Conservation (phyloP, 2,797 vertebrate species). For the Rhinophrynus dorsalis region DNA sequence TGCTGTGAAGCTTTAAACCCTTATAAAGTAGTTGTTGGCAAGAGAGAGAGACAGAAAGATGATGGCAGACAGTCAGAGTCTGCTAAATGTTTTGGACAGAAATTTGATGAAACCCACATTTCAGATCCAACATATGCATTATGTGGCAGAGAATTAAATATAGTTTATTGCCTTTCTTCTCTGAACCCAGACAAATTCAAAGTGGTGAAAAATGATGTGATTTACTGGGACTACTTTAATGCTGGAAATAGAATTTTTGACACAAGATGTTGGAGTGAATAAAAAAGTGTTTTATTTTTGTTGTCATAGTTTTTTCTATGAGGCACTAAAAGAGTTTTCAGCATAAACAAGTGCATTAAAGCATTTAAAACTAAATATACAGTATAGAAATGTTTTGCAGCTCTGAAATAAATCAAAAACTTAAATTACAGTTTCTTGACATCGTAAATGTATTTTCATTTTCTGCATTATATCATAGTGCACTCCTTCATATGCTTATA, state of each 20-base stretch:
- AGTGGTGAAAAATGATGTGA: constrained; percentile 13
- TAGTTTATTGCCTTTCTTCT: constrained; percentile 55
- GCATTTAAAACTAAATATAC: constrained; percentile 54
- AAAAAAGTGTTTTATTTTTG: constrained; percentile 1
- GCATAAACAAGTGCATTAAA: constrained; percentile 44
- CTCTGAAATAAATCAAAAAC: neutral
- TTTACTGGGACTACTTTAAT: neutral
- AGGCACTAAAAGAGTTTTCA: constrained; percentile 33
- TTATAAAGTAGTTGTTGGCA: constrained; percentile 57
- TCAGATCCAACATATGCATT: constrained; percentile 74
- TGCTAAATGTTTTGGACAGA: constrained; percentile 73
- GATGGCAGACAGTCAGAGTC: constrained; percentile 70
- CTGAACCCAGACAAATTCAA: constrained; percentile 35
- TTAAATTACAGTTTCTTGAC: neutral
- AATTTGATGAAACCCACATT: constrained; percentile 85
- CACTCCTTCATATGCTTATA: constrained; percentile 16
- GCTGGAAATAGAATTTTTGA: constrained; percentile 5
- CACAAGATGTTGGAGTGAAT: constrained; percentile 11
- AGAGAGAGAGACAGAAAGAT: constrained; percentile 57
- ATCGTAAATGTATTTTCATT: constrained; percentile 39
- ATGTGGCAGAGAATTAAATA: constrained; percentile 65
- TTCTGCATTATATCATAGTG: constrained; percentile 18
- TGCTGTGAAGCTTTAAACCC: constrained; percentile 36
- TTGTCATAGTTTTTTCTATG: neutral
- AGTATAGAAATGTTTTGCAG: constrained; percentile 28